Conservation (phyloP, 2,113 vertebrate species). For the Emberiza fucata region DNA sequence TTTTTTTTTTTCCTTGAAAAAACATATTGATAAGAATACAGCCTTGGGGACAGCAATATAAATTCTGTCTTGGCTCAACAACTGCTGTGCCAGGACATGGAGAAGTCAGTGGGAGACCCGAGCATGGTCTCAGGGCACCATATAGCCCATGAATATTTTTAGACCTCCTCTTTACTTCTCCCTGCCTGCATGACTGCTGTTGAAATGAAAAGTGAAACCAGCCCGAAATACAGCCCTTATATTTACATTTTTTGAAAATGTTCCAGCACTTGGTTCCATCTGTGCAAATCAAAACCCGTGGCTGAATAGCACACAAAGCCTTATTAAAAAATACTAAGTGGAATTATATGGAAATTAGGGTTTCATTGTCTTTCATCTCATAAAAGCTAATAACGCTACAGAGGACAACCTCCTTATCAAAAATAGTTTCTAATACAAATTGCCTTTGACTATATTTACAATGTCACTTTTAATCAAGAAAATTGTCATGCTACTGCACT, state of each 20-base stretch:
- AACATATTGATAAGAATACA: not conserved
- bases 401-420: slow-evolving; percentile 50
- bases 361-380: slow-evolving; percentile 48
- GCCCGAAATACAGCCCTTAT: not conserved
- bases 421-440: slow-evolving; percentile 48
- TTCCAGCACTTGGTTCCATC: slow-evolving; percentile 9
- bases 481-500: slow-evolving; percentile 42
- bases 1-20: fast-evolving
- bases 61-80: not conserved
- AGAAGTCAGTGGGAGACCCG: not conserved
- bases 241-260: not conserved
- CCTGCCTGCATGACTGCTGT: not conserved
- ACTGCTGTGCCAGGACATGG: not conserved
- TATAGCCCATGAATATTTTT: not conserved
- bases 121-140: not conserved
- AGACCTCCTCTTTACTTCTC: not conserved
- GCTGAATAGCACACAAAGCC: not conserved
- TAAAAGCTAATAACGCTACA: slow-evolving; percentile 1
- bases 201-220: not conserved
- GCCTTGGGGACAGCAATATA: not conserved
- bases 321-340: slow-evolving; percentile 41
- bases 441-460: slow-evolving; percentile 61
- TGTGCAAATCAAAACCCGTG: not conserved
- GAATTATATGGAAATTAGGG: slow-evolving; percentile 46
- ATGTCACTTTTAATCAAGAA: slow-evolving; percentile 59